Base-by-base conservation (phyloP, 2,888 invertebrate genomes). In the Heteromurus nitidus region DNA sequence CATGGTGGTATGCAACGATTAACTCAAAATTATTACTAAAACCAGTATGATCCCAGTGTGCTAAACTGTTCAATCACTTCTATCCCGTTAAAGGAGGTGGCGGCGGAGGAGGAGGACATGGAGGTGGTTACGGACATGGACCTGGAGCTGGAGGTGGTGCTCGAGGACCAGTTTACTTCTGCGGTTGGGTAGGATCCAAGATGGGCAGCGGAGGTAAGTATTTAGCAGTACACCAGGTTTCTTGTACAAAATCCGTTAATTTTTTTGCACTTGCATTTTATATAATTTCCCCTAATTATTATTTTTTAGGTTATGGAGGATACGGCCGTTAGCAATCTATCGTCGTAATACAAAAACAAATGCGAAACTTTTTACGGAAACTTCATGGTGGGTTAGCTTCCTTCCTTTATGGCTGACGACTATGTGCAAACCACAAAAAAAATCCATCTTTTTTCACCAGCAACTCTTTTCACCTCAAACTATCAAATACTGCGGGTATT, bases 91-190 rank as follows among this genome's bases (percentile, higher is more conserved):
- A 13, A 3, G 44, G 75, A 2, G 65, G 50, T 3, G 67, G 74
- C 3, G 64, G 65, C 11, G 60, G 58, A 2, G 74, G 58, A 16
- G 58, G 58, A 3, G 74, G 74, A 7, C 31, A 31, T 47, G 50
- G 73, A 2, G 72, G 72, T 26, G 31, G 36, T 20, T 73, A 73
- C 16, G 73, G 62, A 0, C 47, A 47, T 31, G 73, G 73, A 31
- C 74, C 74, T 53, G 74, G 76, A 2, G 76, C 76, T 47, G 76
- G 76, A 44, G 76, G 76, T 58, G 76, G 76, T 20, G 76, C 76
- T 18, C 55, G 76, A 9, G 76, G 76, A 7, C 76, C 76, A 0
- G 76, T 76, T 11, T 76, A 76, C 60, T 76, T 76, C 20, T 76
- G 76, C 20, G 76, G 76, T 1, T 76, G 76, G 76, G 76, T 76